Base-by-base conservation (phyloP, 2,797 vertebrate genomes). In the Notamacropus eugenii region DNA sequence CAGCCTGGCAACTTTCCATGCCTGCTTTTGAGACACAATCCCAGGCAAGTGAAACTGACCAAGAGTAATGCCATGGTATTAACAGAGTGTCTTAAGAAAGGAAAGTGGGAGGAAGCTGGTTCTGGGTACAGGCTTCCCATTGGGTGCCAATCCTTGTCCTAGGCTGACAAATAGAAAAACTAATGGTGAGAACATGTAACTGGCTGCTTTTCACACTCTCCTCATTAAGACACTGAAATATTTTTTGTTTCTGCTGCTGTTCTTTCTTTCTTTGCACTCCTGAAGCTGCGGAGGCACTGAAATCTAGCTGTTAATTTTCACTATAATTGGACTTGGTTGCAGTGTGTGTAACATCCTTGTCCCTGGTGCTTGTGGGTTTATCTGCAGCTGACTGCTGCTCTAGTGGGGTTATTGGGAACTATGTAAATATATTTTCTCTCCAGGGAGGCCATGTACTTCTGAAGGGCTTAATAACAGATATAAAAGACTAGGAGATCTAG, bases 281-380 rank as follows among this genome's bases (percentile, higher is more conserved):
- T 34, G 67, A 91, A 97, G 58, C 96, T 50, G 55, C 54, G 90
- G 91, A 40, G 52, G 91, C 82, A 46, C 90, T 91, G 93, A 40
- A 52, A 46, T 8, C 54, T 0, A 55, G n/a, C 92, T 95, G 92
- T 56, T 74, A 52, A 92, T 58, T 95, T 96, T 91, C 96, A 93
- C 16, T 87, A 29, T 96, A 96, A 96, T 57, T 95, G 95, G 95
- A 56, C 96, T 93, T 46, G 91, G 94, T 50, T 46, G 22, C 10
- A 0, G 54, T 29, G 55, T 90, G 62, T 4, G 3, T 4, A 1
- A 31, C 0, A 22, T 2, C 16, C 90, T 59, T 54, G 46, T 93
- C 46, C 90, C 58, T 0, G 29, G 82, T 34, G 10, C 90, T 0
- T 29, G 87, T 54, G 58, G 93, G 56, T 46, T 92, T 90, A 55